A percentile compares a stretch with the other conserved stretches of the same genome.
phyloP scores from a whole-genome alignment of 2,888 invertebrate genomes.

The Parthenolecanium corni region DNA sequence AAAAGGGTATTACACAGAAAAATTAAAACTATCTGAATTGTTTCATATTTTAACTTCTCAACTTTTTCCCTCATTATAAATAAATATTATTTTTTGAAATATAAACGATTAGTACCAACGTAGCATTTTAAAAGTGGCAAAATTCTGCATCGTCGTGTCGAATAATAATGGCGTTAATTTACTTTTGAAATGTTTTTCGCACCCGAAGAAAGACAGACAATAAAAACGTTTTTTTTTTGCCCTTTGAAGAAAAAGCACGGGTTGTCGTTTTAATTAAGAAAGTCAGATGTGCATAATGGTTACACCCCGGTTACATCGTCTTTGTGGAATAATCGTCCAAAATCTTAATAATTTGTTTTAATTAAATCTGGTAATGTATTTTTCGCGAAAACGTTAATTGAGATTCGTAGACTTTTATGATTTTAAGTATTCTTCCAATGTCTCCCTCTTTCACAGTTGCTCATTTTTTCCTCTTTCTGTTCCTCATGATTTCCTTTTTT shows the following conservation, averaged over 20 bases:
- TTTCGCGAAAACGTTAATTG: slow-evolving; percentile 11
- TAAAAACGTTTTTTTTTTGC: too few species aligned
- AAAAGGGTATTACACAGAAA: too few species aligned
- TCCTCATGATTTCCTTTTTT: too few species aligned
- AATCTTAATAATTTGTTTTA: slow-evolving; percentile 27
- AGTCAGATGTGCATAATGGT: slow-evolving; percentile 27
- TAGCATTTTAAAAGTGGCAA: slow-evolving; percentile 2
- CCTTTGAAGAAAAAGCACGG: too few species aligned
- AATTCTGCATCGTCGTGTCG: not conserved
- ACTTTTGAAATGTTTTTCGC: not conserved
- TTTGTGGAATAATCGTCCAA: slow-evolving; percentile 17
- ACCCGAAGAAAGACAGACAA: not conserved
- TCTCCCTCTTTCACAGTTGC: not conserved
- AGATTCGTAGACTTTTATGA: slow-evolving; percentile 15
- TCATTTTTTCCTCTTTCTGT: not conserved
- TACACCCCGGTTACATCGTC: slow-evolving; percentile 20
- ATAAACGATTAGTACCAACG: not conserved
- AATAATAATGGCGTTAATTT: slow-evolving; percentile 8
- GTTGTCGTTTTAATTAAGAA: slow-evolving; percentile 22
- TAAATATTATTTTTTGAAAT: not conserved
- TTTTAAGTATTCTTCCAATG: slow-evolving; percentile 5
- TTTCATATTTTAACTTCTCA: too few species aligned
- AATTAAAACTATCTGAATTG: too few species aligned
- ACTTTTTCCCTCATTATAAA: too few species aligned
- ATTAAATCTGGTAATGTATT: slow-evolving; percentile 22